These are phyloP conservation scores for Hoplostethus atlanticus DNA, from an alignment of 2,797 vertebrate species.

Conservation along the genomic window DNA sequence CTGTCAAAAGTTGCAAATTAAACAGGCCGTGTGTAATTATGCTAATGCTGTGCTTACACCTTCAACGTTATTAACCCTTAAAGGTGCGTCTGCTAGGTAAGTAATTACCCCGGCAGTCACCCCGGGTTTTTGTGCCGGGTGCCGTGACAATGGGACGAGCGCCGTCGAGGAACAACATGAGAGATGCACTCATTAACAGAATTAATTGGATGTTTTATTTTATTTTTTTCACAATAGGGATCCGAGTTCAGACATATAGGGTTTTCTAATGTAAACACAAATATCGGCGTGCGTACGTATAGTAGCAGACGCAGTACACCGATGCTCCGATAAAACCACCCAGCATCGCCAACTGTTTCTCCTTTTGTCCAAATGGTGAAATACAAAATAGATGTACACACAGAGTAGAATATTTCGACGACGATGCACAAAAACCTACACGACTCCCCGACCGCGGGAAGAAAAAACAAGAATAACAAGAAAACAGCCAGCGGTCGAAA, in stretches of 20 bases:
- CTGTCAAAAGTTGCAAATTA: slow-evolving; percentile 86
- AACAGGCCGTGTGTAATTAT: slow-evolving; percentile 86
- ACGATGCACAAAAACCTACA: slow-evolving; percentile 15
- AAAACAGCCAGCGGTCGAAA: slow-evolving; percentile 91
- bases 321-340: slow-evolving; percentile 4
- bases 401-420: slow-evolving; percentile 44
- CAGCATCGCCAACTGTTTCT: slow-evolving; percentile 9
- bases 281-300: slow-evolving; percentile 55
- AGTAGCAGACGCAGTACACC: not conserved
- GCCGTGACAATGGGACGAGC: slow-evolving; percentile 77
- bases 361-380: slow-evolving; percentile 26
- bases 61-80: slow-evolving; percentile 87
- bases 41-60: slow-evolving; percentile 85
- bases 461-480: slow-evolving; percentile 13
- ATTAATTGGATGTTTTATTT: slow-evolving; percentile 78
- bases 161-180: slow-evolving; percentile 77
- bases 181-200: slow-evolving; percentile 83
- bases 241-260: slow-evolving; percentile 31
- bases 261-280: slow-evolving; percentile 41
- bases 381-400: slow-evolving; percentile 32
- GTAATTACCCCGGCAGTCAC: slow-evolving; percentile 86
- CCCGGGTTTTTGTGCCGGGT: slow-evolving; percentile 76
- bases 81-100: slow-evolving; percentile 83
- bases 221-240: slow-evolving; percentile 54
- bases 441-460: slow-evolving; percentile 16